Evolutionary conservation across 1,140 invertebrate species (phyloP).

Genomic region (Tetragnatha versicolor): DNA sequence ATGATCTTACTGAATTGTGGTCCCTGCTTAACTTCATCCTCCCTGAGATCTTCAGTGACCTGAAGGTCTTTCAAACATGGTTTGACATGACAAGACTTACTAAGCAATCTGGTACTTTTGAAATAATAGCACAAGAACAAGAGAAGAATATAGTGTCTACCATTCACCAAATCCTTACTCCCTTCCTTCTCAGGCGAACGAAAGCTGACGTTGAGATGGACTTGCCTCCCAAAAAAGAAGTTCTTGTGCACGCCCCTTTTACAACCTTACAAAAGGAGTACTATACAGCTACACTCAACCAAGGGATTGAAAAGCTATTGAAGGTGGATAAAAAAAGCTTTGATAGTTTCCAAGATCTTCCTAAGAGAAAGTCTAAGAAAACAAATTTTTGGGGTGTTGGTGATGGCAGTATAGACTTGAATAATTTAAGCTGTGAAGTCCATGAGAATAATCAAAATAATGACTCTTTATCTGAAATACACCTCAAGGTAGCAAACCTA

Average conservation of each 20-base stretch:
- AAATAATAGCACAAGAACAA: constrained; percentile 70
- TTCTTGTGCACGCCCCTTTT: constrained; percentile 74
- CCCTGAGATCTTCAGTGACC: constrained; percentile 75
- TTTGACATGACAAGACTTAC: constrained; percentile 69
- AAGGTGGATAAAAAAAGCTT: constrained; percentile 56
- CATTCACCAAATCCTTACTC: constrained; percentile 68
- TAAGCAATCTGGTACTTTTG: constrained; percentile 61
- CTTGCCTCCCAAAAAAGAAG: constrained; percentile 73
- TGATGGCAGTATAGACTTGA: not conserved
- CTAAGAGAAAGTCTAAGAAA: not conserved
- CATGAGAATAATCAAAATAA: not conserved
- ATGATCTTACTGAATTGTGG: constrained; percentile 78
- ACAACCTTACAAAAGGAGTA: constrained; percentile 68
- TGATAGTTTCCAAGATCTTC: not conserved
- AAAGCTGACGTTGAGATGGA: constrained; percentile 73
- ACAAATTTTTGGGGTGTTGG: not conserved
- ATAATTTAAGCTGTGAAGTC: not conserved
- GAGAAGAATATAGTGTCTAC: constrained; percentile 31
- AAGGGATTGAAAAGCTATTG: constrained; percentile 62
- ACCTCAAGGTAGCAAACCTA: constrained; percentile 46
- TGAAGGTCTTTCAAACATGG: constrained; percentile 74
- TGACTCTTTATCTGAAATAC: not conserved
- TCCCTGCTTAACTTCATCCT: constrained; percentile 76
- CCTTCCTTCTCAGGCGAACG: constrained; percentile 74
- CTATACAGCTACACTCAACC: constrained; percentile 68